phyloP scores from a whole-genome alignment of 2,888 invertebrate species.

The Clitarchus hookeri region DNA sequence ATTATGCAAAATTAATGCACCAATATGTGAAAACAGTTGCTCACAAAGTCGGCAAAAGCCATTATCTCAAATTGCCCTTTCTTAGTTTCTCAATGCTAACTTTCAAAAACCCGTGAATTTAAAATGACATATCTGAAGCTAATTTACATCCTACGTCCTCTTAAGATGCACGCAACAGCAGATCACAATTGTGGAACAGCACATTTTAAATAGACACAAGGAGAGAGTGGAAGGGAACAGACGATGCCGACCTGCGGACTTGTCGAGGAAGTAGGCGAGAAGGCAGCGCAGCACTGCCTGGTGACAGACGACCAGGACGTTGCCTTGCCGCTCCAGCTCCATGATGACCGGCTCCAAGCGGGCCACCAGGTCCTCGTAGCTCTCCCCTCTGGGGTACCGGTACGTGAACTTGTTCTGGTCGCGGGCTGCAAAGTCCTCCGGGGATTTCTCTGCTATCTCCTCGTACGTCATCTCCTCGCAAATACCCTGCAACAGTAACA shows the following conservation, averaged over 20 bases:
- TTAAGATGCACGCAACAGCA: no score
- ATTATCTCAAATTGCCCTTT: no score
- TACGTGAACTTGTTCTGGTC: slow-evolving; percentile 98
- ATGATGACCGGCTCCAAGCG: slow-evolving; percentile 97
- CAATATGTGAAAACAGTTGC: no score
- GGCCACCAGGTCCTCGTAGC: slow-evolving; percentile 97
- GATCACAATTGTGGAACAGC: no score
- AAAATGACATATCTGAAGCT: no score
- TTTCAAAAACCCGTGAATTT: no score
- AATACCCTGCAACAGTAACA: slow-evolving; percentile 72
- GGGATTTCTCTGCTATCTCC: slow-evolving; percentile 91
- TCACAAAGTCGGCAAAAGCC: no score
- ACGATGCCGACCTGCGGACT: slow-evolving; percentile 72
- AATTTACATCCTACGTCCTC: no score
- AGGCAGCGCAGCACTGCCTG: slow-evolving; percentile 96
- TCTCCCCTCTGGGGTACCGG: slow-evolving; percentile 88
- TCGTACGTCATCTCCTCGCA: slow-evolving; percentile 99
- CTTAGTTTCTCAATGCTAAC: no score
- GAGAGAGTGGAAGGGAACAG: no score
- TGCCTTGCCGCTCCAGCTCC: slow-evolving; percentile 97
- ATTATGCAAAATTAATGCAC: no score
- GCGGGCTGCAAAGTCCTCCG: slow-evolving; percentile 92
- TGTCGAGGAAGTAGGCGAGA: slow-evolving; percentile 96
- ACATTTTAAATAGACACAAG: no score
- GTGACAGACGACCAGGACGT: slow-evolving; percentile 94